Conservation (phyloP, 2,797 vertebrate species). For the Xenops minutus region DNA sequence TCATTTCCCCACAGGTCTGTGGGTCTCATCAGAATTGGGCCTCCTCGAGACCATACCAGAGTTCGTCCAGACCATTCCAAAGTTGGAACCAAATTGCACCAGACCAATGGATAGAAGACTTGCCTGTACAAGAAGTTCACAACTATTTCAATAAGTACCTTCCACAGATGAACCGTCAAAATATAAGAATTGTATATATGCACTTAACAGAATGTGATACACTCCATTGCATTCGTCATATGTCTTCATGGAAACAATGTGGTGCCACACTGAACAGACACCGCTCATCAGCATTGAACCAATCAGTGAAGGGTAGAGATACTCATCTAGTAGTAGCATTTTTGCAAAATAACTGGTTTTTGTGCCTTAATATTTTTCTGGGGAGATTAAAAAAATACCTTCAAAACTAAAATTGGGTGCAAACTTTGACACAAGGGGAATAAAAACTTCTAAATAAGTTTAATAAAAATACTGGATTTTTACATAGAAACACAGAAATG, state of each 20-base stretch:
- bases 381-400: neutral
- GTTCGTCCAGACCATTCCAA: too few species aligned
- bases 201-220: neutral
- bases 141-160: neutral
- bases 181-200: neutral
- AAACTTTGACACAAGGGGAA: neutral
- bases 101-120: neutral
- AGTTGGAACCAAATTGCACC: neutral
- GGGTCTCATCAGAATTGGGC: neutral
- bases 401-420: neutral
- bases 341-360: neutral
- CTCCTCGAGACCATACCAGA: neutral
- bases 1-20: neutral
- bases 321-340: neutral
- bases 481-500: neutral
- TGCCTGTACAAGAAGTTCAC: neutral
- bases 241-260: neutral
- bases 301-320: neutral
- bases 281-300: neutral
- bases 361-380: neutral
- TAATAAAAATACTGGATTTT: neutral
- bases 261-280: neutral
- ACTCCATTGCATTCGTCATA: neutral
- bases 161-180: neutral
- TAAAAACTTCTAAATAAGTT: neutral